Conservation (phyloP, 2,113 vertebrate species). For the Typhlomys cinereus region DNA sequence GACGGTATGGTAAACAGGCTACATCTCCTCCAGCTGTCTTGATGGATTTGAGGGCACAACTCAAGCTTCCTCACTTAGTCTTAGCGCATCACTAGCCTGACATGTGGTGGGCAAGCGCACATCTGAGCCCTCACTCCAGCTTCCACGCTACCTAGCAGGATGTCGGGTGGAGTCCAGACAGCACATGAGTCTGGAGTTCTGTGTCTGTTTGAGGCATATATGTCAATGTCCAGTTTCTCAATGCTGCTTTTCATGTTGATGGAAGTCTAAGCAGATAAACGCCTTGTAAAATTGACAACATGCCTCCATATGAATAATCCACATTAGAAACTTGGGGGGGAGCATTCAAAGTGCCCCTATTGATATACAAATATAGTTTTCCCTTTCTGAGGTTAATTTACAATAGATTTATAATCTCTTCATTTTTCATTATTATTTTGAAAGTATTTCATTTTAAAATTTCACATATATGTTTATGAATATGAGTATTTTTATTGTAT, state of each 20-base stretch:
- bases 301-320: constrained; percentile 77
- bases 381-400: constrained; percentile 66
- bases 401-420: background rate
- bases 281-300: constrained; percentile 79
- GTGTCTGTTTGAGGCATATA: constrained; percentile 82
- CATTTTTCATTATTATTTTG: constrained; percentile 47
- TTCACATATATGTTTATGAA: background rate
- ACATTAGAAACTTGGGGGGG: constrained; percentile 66
- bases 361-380: constrained; percentile 72
- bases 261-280: constrained; percentile 83
- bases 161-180: constrained; percentile 82
- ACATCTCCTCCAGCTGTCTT: constrained; percentile 78
- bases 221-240: constrained; percentile 83
- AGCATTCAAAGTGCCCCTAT: constrained; percentile 36
- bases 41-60: constrained; percentile 77
- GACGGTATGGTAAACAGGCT: constrained; percentile 74
- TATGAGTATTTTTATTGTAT: background rate
- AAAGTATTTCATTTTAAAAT: background rate
- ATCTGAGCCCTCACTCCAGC: constrained; percentile 80
- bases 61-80: constrained; percentile 80
- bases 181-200: constrained; percentile 83
- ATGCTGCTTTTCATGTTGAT: constrained; percentile 79
- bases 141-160: constrained; percentile 73
- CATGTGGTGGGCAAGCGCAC: constrained; percentile 79
- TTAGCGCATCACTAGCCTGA: constrained; percentile 59